phyloP scores from a whole-genome alignment of 2,797 vertebrate genomes.

The Nothura maculosa region DNA sequence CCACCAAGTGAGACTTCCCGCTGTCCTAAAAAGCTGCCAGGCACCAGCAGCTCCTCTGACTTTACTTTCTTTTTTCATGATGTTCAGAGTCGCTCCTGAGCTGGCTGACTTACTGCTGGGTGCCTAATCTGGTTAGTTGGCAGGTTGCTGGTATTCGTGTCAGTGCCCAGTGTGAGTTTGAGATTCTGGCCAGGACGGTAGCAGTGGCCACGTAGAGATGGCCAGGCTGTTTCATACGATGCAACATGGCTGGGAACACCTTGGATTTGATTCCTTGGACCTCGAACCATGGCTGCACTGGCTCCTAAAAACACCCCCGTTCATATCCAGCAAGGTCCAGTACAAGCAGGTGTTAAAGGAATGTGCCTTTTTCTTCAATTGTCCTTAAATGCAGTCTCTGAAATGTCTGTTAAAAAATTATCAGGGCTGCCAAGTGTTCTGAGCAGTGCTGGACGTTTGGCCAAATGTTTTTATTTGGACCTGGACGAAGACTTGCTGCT shows the following conservation, averaged over 20 bases:
- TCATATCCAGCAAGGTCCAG: background rate
- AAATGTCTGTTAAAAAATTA: background rate
- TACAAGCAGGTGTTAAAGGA: background rate
- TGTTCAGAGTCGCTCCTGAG: background rate
- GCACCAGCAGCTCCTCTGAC: background rate
- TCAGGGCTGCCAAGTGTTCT: background rate
- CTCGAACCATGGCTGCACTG: background rate
- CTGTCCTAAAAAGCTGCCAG: background rate
- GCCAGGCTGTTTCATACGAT: background rate
- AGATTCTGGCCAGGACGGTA: background rate
- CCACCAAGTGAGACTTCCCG: background rate
- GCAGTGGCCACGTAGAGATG: rapidly evolving
- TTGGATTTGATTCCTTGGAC: background rate
- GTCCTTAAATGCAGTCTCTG: background rate
- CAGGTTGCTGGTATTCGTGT: background rate
- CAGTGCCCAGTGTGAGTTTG: background rate
- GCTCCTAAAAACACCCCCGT: background rate
- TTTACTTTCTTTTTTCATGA: background rate
- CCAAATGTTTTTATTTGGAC: background rate
- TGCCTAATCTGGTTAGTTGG: background rate
- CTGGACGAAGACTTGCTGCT: background rate
- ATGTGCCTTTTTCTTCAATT: background rate
- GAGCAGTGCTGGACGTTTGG: too few relatives aligned
- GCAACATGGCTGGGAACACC: background rate
- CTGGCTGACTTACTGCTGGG: background rate